These are phyloP conservation scores for Spilogale gracilis DNA, from an alignment of 2,113 vertebrate species.

Conservation along the genomic window DNA sequence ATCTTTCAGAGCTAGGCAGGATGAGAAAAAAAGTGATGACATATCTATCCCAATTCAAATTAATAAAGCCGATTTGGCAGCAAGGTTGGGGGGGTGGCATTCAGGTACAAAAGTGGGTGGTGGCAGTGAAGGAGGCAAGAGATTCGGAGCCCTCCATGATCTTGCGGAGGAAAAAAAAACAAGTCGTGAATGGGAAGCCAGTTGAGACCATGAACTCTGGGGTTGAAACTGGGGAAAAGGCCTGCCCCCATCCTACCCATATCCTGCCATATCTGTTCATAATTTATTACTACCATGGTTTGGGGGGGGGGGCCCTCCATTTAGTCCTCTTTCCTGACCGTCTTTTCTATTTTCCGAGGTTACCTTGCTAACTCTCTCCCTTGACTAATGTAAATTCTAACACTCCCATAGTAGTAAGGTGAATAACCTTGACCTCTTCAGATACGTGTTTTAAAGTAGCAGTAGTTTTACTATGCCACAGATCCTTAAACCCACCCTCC, in stretches of 20 bases:
- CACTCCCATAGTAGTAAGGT: conserved; percentile 25
- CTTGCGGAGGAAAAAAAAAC: neutral
- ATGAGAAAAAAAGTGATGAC: conserved; percentile 55
- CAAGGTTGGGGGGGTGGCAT: neutral
- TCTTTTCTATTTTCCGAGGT: conserved; percentile 33
- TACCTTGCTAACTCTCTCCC: conserved; percentile 40
- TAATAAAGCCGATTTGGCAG: conserved; percentile 54
- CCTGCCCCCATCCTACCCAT: neutral
- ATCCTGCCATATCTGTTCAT: conserved; percentile 32
- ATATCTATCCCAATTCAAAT: conserved; percentile 54
- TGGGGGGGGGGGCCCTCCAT: neutral
- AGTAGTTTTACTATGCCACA: neutral
- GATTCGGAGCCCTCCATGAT: conserved; percentile 21
- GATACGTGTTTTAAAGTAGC: conserved; percentile 5
- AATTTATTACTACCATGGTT: neutral
- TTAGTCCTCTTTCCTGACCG: neutral
- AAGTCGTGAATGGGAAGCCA: neutral
- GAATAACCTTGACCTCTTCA: conserved; percentile 37
- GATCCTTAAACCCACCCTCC: conserved; percentile 5
- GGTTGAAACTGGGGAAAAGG: neutral
- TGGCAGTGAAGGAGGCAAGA: conserved; percentile 46
- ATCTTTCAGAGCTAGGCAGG: conserved; percentile 46
- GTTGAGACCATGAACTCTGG: conserved; percentile 9
- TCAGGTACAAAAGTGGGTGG: conserved; percentile 27
- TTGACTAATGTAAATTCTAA: conserved; percentile 33